A percentile compares a stretch with the other conserved stretches of the same genome.
phyloP scores from a whole-genome alignment of 2,888 invertebrate genomes.

The Tanypteryx hageni region DNA sequence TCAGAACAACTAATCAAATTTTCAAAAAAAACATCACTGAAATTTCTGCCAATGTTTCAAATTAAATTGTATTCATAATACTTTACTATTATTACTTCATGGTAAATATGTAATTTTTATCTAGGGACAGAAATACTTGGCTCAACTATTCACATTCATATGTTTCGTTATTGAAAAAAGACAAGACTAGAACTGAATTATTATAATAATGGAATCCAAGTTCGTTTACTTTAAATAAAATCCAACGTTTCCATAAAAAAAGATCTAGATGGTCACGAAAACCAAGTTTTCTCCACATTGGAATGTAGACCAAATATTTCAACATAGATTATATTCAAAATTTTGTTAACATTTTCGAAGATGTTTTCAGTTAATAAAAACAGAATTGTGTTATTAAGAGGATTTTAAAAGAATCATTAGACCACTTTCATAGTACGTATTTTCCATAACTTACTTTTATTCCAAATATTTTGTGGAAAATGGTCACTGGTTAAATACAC shows the following conservation, averaged over 20 bases:
- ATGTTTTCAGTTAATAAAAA: neutral
- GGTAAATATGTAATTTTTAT: neutral
- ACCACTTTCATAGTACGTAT: slow-evolving; percentile 13
- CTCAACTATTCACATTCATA: slow-evolving; percentile 7
- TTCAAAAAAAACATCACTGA: slow-evolving; percentile 28
- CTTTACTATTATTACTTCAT: neutral
- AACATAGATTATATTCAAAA: neutral
- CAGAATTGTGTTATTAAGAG: neutral
- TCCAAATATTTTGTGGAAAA: slow-evolving; percentile 12
- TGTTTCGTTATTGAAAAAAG: slow-evolving; percentile 5
- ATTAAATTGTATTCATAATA: neutral
- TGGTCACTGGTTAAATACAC: slow-evolving; percentile 38
- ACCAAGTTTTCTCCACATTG: slow-evolving; percentile 55
- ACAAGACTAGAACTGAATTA: slow-evolving; percentile 45
- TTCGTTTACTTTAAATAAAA: neutral
- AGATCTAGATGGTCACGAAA: neutral
- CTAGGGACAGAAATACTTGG: slow-evolving; percentile 28
- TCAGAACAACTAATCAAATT: neutral
- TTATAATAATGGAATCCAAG: slow-evolving; percentile 28
- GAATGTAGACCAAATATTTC: slow-evolving; percentile 61
- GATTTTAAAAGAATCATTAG: neutral
- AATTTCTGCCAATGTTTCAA: neutral
- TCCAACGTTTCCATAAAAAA: neutral
- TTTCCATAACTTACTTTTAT: neutral
- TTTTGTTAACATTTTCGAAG: no score